Percentiles rank a stretch among this genome's conserved stretches.
These are phyloP conservation scores for Beroe ovata DNA, from an alignment of 37 sponge, comb jelly and placozoan species.

Conservation along the genomic window DNA sequence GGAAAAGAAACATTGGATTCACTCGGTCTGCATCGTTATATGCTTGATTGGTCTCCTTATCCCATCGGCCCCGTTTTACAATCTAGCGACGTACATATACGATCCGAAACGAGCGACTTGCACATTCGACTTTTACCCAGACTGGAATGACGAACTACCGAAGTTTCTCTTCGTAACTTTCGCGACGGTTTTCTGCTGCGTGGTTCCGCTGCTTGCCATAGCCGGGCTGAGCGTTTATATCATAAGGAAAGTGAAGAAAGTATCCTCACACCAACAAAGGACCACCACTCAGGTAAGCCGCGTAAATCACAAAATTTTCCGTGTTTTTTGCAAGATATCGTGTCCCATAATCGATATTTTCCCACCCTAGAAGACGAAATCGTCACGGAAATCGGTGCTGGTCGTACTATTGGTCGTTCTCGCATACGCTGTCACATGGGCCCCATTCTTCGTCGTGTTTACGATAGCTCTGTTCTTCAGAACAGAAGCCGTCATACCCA, in stretches of 20 bases:
- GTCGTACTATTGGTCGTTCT: slow-evolving; percentile 56
- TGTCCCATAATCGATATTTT: too few relatives aligned
- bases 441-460: slow-evolving; percentile 24
- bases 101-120: slow-evolving; percentile 39
- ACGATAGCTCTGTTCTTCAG: slow-evolving; percentile 23
- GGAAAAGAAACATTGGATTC: neutral
- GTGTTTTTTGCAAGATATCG: too few relatives aligned
- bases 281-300: neutral
- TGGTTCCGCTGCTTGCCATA: slow-evolving; percentile 39
- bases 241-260: slow-evolving; percentile 15
- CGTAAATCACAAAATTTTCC: too few relatives aligned
- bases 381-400: neutral
- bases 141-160: neutral
- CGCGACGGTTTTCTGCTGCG: slow-evolving; percentile 30
- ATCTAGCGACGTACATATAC: slow-evolving; percentile 54
- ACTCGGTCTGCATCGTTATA: neutral
- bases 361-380: neutral
- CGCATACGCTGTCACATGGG: slow-evolving; percentile 48
- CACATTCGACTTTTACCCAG: slow-evolving; percentile 50
- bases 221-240: neutral
- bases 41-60: slow-evolving; percentile 31
- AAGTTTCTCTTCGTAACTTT: slow-evolving; percentile 13
- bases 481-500: slow-evolving; percentile 23
- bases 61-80: slow-evolving; percentile 29
- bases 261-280: neutral